phyloP scores from a whole-genome alignment of 2,797 vertebrate species.

The Rhinichthys osculus region DNA sequence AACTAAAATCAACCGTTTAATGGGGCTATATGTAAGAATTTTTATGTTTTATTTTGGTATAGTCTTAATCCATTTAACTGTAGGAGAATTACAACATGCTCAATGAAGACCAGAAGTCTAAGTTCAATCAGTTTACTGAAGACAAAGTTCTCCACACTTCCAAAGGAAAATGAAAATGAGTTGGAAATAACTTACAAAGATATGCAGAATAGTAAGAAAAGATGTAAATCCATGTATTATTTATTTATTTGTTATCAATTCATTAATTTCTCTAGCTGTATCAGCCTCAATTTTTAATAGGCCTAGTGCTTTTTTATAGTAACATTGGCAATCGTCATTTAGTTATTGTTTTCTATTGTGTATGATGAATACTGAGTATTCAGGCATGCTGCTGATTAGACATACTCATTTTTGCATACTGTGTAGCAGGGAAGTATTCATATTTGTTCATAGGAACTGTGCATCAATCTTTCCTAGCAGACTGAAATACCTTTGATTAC shows the following conservation, averaged over 20 bases:
- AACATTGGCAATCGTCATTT: not conserved
- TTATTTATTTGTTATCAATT: not conserved
- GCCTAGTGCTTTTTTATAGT: not conserved
- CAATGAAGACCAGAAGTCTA: not conserved
- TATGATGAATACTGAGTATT: not conserved
- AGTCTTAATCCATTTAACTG: not conserved
- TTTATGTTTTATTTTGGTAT: not conserved
- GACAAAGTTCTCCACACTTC: not conserved
- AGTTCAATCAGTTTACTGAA: not conserved
- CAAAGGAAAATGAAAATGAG: not conserved
- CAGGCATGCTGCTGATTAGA: not conserved
- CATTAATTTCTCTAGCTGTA: not conserved
- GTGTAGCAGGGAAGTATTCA: not conserved
- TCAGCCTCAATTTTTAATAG: not conserved
- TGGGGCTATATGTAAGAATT: no score
- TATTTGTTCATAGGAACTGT: not conserved
- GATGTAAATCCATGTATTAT: not conserved
- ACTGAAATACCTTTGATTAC: constrained; percentile 4
- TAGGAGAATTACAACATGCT: no score
- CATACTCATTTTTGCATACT: not conserved
- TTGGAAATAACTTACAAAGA: no score
- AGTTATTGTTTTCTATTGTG: not conserved
- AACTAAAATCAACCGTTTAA: no score
- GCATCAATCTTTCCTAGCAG: not conserved
- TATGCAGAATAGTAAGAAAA: no score